Percentiles rank a stretch among this genome's conserved stretches.
Conservation (phyloP, 2,797 vertebrate species). For the Hoplostethus atlanticus region DNA sequence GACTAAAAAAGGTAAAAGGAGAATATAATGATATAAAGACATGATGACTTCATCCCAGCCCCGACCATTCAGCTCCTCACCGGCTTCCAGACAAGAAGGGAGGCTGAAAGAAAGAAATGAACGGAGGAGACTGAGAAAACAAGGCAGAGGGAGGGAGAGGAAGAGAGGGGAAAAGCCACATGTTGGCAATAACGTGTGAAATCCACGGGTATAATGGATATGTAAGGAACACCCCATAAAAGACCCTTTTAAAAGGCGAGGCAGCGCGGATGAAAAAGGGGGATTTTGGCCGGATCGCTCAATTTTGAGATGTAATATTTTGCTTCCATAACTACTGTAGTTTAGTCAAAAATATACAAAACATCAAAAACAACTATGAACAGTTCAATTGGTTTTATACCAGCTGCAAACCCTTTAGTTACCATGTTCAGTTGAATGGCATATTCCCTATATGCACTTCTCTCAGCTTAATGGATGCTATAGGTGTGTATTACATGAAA, state of each 20-base stretch:
- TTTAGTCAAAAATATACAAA: too few species aligned
- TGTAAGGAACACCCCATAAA: slow-evolving; percentile 25
- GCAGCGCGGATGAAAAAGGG: slow-evolving; percentile 32
- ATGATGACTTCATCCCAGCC: slow-evolving; percentile 82
- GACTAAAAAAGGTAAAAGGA: slow-evolving; percentile 88
- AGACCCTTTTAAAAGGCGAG: slow-evolving; percentile 6
- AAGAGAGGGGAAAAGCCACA: slow-evolving; percentile 47
- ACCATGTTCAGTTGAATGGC: too few species aligned
- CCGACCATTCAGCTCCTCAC: slow-evolving; percentile 70
- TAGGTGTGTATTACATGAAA: too few species aligned
- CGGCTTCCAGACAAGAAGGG: slow-evolving; percentile 66
- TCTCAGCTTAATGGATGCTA: too few species aligned
- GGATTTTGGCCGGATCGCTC: not conserved
- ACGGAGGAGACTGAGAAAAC: slow-evolving; percentile 60
- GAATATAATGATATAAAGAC: slow-evolving; percentile 85
- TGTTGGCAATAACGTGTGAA: slow-evolving; percentile 62
- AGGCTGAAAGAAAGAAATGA: slow-evolving; percentile 61
- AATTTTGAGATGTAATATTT: not conserved
- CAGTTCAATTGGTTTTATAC: too few species aligned
- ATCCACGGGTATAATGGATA: slow-evolving; percentile 53
- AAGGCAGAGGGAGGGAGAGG: slow-evolving; percentile 11
- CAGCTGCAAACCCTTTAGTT: too few species aligned
- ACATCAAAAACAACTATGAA: too few species aligned
- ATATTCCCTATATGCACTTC: too few species aligned
- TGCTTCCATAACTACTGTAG: too few species aligned